phyloP scores from a whole-genome alignment of 2,888 invertebrate genomes.

The Sisyra terminalis region DNA sequence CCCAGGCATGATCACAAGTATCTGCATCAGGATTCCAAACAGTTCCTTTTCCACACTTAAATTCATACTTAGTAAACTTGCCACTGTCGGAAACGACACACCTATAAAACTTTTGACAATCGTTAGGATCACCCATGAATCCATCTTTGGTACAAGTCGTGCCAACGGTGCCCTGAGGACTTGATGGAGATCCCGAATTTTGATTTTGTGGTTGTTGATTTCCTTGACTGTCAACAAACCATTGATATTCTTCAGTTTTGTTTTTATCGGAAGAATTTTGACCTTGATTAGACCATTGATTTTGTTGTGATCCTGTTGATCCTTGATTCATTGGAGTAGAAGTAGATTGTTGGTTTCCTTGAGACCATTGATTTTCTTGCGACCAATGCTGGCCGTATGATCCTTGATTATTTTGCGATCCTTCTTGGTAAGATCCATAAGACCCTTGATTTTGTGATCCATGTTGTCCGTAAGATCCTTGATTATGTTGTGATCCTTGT shows the following conservation, averaged over 20 bases:
- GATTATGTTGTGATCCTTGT: constrained; percentile 14
- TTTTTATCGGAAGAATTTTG: no score
- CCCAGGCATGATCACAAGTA: constrained; percentile 56
- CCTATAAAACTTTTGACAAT: constrained; percentile 62
- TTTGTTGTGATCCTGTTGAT: no score
- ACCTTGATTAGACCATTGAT: constrained; percentile 10
- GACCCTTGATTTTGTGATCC: constrained; percentile 4
- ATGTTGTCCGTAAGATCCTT: neutral
- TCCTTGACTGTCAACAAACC: neutral
- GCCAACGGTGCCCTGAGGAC: constrained; percentile 9
- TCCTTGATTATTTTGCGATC: neutral
- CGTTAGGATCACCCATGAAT: constrained; percentile 46
- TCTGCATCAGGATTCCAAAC: constrained; percentile 54
- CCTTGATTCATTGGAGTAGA: neutral
- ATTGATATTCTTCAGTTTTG: no score
- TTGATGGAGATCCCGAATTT: no score
- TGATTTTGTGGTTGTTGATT: neutral
- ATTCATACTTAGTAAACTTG: constrained; percentile 47
- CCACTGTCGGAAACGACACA: constrained; percentile 48
- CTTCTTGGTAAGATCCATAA: neutral
- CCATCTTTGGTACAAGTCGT: constrained; percentile 45
- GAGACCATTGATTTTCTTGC: constrained; percentile 1
- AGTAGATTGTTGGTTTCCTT: neutral
- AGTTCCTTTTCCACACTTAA: constrained; percentile 57
- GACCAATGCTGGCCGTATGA: constrained; percentile 1